A percentile compares a stretch with the other conserved stretches of the same genome.
Conservation (phyloP, 37 sponge, comb jelly and placozoan genomes). For the Crambe crambe region DNA sequence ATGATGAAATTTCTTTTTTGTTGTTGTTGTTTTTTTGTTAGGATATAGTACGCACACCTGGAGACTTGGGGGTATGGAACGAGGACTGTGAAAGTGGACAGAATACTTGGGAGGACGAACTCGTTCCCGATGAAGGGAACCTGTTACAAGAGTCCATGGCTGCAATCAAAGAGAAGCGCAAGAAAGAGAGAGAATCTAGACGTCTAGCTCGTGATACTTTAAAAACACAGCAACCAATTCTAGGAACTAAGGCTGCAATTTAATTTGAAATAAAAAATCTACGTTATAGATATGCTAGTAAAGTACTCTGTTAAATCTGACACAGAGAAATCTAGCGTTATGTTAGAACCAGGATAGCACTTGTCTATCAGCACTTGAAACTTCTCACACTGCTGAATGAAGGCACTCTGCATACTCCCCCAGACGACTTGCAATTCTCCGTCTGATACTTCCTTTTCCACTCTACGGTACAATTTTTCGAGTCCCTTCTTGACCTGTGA, state of each 20-base stretch:
- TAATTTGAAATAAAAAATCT: background rate
- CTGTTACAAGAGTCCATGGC: conserved; percentile 6
- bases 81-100: conserved; percentile 20
- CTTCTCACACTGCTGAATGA: conserved; percentile 72
- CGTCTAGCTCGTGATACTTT: conserved; percentile 6
- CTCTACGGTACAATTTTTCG: conserved; percentile 81
- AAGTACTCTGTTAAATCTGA: conserved; percentile 67
- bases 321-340: conserved; percentile 78
- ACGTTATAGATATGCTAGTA: conserved; percentile 1
- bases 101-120: conserved; percentile 35
- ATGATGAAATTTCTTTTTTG: no score
- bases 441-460: conserved; percentile 91
- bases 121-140: conserved; percentile 8
- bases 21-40: no score
- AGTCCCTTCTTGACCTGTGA: conserved; percentile 85
- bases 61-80: conserved; percentile 38
- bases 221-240: conserved; percentile 18
- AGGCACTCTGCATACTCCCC: conserved; percentile 87
- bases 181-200: conserved; percentile 30
- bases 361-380: conserved; percentile 66
- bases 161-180: conserved; percentile 21
- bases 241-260: background rate
- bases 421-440: conserved; percentile 86
- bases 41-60: background rate
- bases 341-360: conserved; percentile 87